These are phyloP conservation scores for Micrasema minimum DNA, from an alignment of 1,140 invertebrate genomes.

Conservation along the genomic window DNA sequence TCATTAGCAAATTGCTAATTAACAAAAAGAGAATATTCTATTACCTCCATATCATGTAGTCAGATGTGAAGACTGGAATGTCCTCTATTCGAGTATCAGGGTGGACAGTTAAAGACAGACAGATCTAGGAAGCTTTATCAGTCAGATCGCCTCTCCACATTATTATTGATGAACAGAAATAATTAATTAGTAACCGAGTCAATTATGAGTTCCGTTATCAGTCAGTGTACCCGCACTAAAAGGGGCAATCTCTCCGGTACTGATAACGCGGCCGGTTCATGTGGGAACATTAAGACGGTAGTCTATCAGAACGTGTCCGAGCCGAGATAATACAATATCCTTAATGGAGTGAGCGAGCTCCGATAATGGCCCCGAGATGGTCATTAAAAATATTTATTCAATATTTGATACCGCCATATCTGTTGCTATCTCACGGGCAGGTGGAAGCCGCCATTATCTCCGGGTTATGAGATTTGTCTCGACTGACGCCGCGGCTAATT, in stretches of 20 bases:
- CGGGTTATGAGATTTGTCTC: conserved; percentile 34
- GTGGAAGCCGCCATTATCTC: conserved; percentile 7
- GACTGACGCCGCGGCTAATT: conserved; percentile 33
- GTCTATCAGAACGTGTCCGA: conserved; percentile 48
- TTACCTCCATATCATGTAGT: too few relatives aligned
- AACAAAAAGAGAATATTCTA: too few relatives aligned
- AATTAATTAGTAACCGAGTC: conserved; percentile 18
- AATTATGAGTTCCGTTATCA: conserved; percentile 26
- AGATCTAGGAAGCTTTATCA: too few relatives aligned
- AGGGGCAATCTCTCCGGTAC: conserved; percentile 8
- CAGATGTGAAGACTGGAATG: too few relatives aligned
- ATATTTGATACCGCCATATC: conserved; percentile 41
- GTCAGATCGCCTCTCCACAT: not conserved
- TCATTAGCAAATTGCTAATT: too few relatives aligned
- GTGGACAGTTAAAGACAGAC: too few relatives aligned
- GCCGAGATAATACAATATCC: conserved; percentile 44
- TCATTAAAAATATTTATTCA: conserved; percentile 49
- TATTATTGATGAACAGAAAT: conserved; percentile 13
- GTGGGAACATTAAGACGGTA: conserved; percentile 46
- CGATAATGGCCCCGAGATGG: conserved; percentile 38
- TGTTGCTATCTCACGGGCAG: conserved; percentile 26
- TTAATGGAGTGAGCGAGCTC: conserved; percentile 44
- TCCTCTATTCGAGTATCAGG: too few relatives aligned
- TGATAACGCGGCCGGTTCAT: conserved; percentile 28
- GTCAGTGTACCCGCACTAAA: conserved; percentile 20